Percentiles rank a stretch among this genome's conserved stretches.
phyloP scores from a whole-genome alignment of 37 sponge, comb jelly and placozoan species.

The Bolinopsis microptera region DNA sequence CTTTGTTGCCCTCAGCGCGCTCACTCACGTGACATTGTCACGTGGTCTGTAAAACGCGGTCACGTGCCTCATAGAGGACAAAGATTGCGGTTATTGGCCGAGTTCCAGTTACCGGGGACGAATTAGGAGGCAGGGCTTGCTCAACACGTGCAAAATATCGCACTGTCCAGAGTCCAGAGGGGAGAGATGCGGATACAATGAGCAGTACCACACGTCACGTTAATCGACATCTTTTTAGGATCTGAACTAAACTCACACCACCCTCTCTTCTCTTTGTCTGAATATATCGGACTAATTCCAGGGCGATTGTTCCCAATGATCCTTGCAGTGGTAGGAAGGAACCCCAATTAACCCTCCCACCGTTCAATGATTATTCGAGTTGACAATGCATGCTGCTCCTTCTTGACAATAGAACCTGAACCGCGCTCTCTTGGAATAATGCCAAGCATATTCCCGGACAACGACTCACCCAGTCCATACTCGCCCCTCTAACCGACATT shows the following conservation, averaged over 20 bases:
- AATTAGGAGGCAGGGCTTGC: background rate
- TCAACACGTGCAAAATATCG: background rate
- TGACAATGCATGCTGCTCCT: background rate
- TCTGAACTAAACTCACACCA: background rate
- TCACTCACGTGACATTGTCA: background rate
- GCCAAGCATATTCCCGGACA: background rate
- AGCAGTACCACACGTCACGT: background rate
- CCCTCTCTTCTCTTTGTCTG: background rate
- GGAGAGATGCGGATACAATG: background rate
- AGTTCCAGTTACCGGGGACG: background rate
- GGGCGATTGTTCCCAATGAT: background rate
- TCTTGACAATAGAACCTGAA: background rate
- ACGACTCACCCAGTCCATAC: background rate
- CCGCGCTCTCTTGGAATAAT: background rate
- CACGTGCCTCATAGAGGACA: conserved; percentile 26
- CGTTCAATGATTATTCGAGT: background rate
- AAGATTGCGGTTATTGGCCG: conserved; percentile 38
- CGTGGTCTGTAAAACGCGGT: background rate
- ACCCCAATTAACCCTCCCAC: background rate
- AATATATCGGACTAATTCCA: background rate
- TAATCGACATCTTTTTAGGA: background rate
- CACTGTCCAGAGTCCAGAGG: background rate
- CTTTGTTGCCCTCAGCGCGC: background rate
- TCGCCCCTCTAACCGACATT: background rate
- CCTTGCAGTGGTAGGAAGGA: background rate